Percentiles rank a stretch among this genome's conserved stretches.
phyloP scores from a whole-genome alignment of 37 sponge, comb jelly and placozoan genomes.

The Tethya wilhelma region DNA sequence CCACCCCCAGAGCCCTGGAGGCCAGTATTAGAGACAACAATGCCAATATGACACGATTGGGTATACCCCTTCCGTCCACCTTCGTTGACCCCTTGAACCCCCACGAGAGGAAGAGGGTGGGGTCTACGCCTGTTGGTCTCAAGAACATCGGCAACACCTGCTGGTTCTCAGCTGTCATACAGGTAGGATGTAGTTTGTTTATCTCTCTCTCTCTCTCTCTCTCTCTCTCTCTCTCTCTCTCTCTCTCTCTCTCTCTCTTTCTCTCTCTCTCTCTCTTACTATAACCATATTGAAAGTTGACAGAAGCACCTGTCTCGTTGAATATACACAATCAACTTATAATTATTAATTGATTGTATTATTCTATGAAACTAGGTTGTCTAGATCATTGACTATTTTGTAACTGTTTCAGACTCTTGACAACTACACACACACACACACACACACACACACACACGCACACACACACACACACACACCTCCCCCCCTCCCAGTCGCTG shows the following conservation, averaged over 20 bases:
- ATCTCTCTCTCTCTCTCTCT: too few relatives aligned
- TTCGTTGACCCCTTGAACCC: constrained; percentile 78
- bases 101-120: constrained; percentile 61
- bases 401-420: not conserved
- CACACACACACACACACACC: too few relatives aligned
- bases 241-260: constrained; percentile 14
- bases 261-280: constrained; percentile 5
- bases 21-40: constrained; percentile 64
- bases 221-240: constrained; percentile 7
- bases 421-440: too few relatives aligned
- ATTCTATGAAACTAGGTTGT: too few relatives aligned
- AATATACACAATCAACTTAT: too few relatives aligned
- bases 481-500: constrained; percentile 47
- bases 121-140: constrained; percentile 63
- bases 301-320: too few relatives aligned
- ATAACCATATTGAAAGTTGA: too few relatives aligned
- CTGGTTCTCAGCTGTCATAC: constrained; percentile 85
- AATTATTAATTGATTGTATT: too few relatives aligned
- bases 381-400: too few relatives aligned
- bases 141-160: constrained; percentile 89
- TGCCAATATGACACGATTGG: constrained; percentile 14
- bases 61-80: constrained; percentile 13
- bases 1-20: constrained; percentile 69
- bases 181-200: too few relatives aligned
- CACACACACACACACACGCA: too few relatives aligned